Base-by-base conservation (phyloP, 2,797 vertebrate genomes). In the Calcarius lapponicus region DNA sequence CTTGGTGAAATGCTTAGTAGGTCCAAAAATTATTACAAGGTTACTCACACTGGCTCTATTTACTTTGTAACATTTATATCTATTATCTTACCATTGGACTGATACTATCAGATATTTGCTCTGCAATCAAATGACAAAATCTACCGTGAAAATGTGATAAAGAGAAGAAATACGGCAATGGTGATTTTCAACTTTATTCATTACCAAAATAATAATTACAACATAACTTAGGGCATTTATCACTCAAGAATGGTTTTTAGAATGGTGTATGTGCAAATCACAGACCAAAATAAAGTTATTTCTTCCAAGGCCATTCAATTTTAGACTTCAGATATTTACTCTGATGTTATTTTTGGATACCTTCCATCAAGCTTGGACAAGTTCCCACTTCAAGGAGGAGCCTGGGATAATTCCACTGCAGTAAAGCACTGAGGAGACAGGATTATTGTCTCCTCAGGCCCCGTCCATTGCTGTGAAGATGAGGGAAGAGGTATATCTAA, bases 51-150 rank as follows among this genome's bases (percentile, higher is more conserved):
- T 89, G 38, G 4, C 38, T 71, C 13, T 80, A 29, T 94, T 97
- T 91, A 73, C 43, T 73, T 79, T 58, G 36, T 82, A 92, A 62
- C 10, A 65, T 65, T 79, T 71, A 17, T 29, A 69, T 43, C 3
- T 32, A 87, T 91, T 94, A 71, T 88, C 38, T 56, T 76, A 62
- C 50, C 71, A 65, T 94, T 92, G 90, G 54, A 66, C 19, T 90
- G 69, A 40, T 28, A 69, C 51, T 93, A 86, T 53, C 7, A 10
- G 64, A 48, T 94, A 93, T 90, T 95, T 93, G 76, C 53, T 79
- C 21, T 76, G 45, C 53, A 89, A 84, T 87, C 57, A 87, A 94
- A 91, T 74, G 53, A 72, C 58, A 93, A 92, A 76, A 60, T 10
- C 20, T 78, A 45, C 64, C 56, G 34, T 58, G 62, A 80, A 80